Percentiles rank a stretch among this genome's conserved stretches.
These are phyloP conservation scores for Osmoderma eremita DNA, from an alignment of 2,888 invertebrate species.

Conservation along the genomic window DNA sequence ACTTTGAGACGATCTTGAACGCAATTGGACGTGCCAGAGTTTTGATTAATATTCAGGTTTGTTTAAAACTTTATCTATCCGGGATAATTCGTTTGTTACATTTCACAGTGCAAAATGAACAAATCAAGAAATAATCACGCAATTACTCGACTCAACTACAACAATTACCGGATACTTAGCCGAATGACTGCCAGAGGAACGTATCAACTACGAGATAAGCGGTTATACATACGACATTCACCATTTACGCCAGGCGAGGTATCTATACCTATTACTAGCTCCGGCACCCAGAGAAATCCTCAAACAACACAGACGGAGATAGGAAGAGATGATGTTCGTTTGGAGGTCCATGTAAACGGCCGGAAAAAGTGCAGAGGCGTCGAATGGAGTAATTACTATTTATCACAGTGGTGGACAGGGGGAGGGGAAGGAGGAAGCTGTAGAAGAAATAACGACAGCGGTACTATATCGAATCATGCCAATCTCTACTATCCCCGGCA, in stretches of 20 bases:
- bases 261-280: background rate
- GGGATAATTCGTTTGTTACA: too few relatives aligned
- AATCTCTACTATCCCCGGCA: constrained; percentile 53
- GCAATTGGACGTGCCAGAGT: too few relatives aligned
- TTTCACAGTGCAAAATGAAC: background rate
- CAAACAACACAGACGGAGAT: background rate
- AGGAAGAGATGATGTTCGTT: constrained; percentile 19
- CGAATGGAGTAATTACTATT: constrained; percentile 52
- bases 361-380: constrained; percentile 40
- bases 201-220: constrained; percentile 18
- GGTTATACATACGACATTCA: background rate
- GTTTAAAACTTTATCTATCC: too few relatives aligned
- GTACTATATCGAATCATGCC: constrained; percentile 59
- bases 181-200: background rate
- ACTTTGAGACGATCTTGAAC: too few relatives aligned
- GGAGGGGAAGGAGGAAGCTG: constrained; percentile 44
- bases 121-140: constrained; percentile 11
- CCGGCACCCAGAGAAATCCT: background rate
- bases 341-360: constrained; percentile 37
- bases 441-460: constrained; percentile 36
- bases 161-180: constrained; percentile 9
- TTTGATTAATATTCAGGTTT: too few relatives aligned
- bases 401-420: constrained; percentile 48
- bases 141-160: background rate
- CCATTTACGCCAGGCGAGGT: too few relatives aligned